Percentiles rank a stretch among this genome's conserved stretches.
These are phyloP conservation scores for Frankliniella fusca DNA, from an alignment of 2,888 invertebrate genomes.

Conservation along the genomic window DNA sequence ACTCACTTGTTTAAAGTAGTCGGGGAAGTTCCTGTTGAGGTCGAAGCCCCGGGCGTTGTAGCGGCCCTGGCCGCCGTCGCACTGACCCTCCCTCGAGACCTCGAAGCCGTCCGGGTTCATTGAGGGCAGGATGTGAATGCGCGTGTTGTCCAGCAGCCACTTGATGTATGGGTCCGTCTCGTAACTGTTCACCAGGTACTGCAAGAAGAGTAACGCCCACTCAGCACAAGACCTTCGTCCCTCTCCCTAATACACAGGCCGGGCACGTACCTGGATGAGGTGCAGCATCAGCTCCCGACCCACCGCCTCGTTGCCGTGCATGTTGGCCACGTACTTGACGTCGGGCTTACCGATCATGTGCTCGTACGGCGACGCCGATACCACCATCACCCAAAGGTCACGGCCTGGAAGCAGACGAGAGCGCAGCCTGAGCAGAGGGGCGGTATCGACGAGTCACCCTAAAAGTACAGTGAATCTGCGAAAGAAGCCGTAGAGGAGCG, in stretches of 20 bases:
- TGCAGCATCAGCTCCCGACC: slow-evolving; percentile 91
- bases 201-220: slow-evolving; percentile 46
- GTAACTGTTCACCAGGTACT: slow-evolving; percentile 80
- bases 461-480: too few relatives aligned
- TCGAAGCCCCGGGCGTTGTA: slow-evolving; percentile 86
- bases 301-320: slow-evolving; percentile 96
- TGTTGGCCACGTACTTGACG: slow-evolving; percentile 95
- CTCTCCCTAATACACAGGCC: neutral
- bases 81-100: slow-evolving; percentile 81
- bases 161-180: slow-evolving; percentile 77
- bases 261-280: slow-evolving; percentile 68
- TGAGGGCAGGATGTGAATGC: slow-evolving; percentile 94
- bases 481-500: too few relatives aligned
- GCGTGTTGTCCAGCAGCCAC: slow-evolving; percentile 88
- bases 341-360: slow-evolving; percentile 94
- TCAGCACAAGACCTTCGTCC: slow-evolving; percentile 24
- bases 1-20: slow-evolving; percentile 71
- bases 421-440: neutral
- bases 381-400: slow-evolving; percentile 91
- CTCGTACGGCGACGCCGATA: slow-evolving; percentile 83
- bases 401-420: slow-evolving; percentile 57
- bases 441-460: too few relatives aligned
- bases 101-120: slow-evolving; percentile 99
- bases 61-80: slow-evolving; percentile 82
- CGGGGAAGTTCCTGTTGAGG: slow-evolving; percentile 93